A percentile compares a stretch with the other conserved stretches of the same genome.
These are phyloP conservation scores for Aegotheles bennettii DNA, from an alignment of 2,113 vertebrate genomes.

Conservation along the genomic window DNA sequence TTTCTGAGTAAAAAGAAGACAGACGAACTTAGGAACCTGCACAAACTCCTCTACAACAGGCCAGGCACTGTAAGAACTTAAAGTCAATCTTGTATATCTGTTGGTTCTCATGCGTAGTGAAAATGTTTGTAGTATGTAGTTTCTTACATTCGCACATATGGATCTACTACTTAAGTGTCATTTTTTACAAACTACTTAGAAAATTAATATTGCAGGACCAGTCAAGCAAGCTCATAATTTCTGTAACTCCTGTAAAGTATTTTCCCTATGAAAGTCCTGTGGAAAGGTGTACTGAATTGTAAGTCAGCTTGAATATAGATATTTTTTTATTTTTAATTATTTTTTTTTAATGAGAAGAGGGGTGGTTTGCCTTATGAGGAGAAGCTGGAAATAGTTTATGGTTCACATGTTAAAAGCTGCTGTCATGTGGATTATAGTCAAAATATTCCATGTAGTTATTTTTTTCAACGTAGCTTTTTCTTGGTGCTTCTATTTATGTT, in stretches of 20 bases:
- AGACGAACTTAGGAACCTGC: conserved; percentile 89
- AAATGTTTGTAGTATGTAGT: neutral
- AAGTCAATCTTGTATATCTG: neutral
- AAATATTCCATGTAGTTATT: neutral
- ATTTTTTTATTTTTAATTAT: too few relatives aligned
- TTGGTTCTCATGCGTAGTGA: neutral
- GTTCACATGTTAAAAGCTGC: neutral
- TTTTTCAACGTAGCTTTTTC: neutral
- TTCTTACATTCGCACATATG: neutral
- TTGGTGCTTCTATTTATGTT: neutral
- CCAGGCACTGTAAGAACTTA: conserved; percentile 87
- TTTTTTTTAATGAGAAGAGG: rapidly evolving
- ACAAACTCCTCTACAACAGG: conserved; percentile 91
- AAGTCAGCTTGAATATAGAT: neutral
- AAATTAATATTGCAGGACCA: neutral
- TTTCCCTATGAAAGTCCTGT: neutral
- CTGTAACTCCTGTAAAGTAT: neutral
- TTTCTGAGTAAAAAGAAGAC: conserved; percentile 91
- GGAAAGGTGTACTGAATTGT: neutral
- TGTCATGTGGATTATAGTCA: neutral
- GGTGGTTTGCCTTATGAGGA: neutral
- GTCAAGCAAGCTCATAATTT: neutral
- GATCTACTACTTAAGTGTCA: neutral
- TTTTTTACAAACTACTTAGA: neutral
- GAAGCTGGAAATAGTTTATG: neutral